Base-by-base conservation (phyloP, 2,797 vertebrate species). In the Rhadinocentrus ornatus region DNA sequence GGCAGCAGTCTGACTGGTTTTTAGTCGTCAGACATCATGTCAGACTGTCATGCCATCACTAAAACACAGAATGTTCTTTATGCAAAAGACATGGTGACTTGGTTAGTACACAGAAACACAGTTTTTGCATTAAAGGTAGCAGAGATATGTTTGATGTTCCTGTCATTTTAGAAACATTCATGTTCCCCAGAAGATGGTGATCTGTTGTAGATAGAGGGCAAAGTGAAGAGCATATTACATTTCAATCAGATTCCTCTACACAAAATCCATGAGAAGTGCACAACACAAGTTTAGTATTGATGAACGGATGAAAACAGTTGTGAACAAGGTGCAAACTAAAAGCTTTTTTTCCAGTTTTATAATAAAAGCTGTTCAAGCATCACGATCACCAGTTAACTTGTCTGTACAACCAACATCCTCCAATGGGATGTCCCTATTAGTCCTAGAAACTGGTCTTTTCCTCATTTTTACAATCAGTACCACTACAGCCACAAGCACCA, bases 1-100 rank as follows among this genome's bases (percentile, higher is more conserved):
- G 48, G 22, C 62, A 90, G 80, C 64, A 32, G 80, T 65, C 81
- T 20, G 68, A 89, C 91, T 73, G 86, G 91, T 93, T 93, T 88
- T 87, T 46, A 61, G 55, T 81, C 68, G 71, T 85, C 41, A 24
- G 63, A 78, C 62, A 75, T 74, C 73, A 61, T 68, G 34, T 63
- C 29, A 54, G 24, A 27, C 15, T 64, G 55, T 48, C 27, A 62
- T 20, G 6, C 22, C 24, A 59, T 71, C 48, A 70, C 18, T 73
- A 44, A 27, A 57, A 50, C 20, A 48, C 10, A 6, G 41, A 62
- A 11, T 27, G 4, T 26, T 55, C 4, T 58, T 20, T 66, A 63
- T n/a, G 55, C 53, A 54, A 24, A 24, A 31, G 0, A 62, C n/a
- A 35, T 0, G 35, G 15, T 1, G 18, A 24, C 48, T 27, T 52